Percentiles rank a stretch among this genome's conserved stretches.
Conservation (phyloP, 1,140 invertebrate species). For the Contarinia nasturtii region DNA sequence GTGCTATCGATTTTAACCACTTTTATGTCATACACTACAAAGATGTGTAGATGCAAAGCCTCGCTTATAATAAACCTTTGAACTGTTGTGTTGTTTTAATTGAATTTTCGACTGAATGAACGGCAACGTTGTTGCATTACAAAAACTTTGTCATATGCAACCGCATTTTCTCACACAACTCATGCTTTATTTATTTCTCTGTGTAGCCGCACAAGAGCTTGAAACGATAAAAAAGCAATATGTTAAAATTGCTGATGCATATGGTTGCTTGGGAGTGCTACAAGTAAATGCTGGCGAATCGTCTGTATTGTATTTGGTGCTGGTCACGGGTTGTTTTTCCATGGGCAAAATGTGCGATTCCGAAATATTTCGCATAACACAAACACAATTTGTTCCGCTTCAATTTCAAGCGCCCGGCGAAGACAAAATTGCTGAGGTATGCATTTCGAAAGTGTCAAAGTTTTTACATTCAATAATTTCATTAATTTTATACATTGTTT, state of each 20-base stretch:
- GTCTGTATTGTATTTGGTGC: slow-evolving; percentile 65
- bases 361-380: slow-evolving; percentile 86
- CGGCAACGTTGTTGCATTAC: background rate
- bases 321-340: slow-evolving; percentile 87
- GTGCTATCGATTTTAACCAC: background rate
- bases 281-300: slow-evolving; percentile 71
- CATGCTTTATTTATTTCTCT: background rate
- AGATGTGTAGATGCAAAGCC: background rate
- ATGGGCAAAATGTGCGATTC: slow-evolving; percentile 84
- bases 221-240: slow-evolving; percentile 77
- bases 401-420: slow-evolving; percentile 50
- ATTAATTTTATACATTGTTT: too few relatives aligned
- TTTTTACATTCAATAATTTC: too few relatives aligned
- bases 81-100: too few relatives aligned
- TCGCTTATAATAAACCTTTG: too few relatives aligned
- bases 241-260: slow-evolving; percentile 74
- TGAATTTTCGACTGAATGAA: background rate
- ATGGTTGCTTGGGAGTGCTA: slow-evolving; percentile 80
- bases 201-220: slow-evolving; percentile 52
- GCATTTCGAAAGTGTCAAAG: too few relatives aligned
- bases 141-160: background rate
- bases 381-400: slow-evolving; percentile 74
- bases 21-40: background rate
- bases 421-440: slow-evolving; percentile 53
- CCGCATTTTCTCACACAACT: too few relatives aligned